Percentiles rank a stretch among this genome's conserved stretches.
These are phyloP conservation scores for Yponomeuta sedellus DNA, from an alignment of 2,888 invertebrate species.

Conservation along the genomic window DNA sequence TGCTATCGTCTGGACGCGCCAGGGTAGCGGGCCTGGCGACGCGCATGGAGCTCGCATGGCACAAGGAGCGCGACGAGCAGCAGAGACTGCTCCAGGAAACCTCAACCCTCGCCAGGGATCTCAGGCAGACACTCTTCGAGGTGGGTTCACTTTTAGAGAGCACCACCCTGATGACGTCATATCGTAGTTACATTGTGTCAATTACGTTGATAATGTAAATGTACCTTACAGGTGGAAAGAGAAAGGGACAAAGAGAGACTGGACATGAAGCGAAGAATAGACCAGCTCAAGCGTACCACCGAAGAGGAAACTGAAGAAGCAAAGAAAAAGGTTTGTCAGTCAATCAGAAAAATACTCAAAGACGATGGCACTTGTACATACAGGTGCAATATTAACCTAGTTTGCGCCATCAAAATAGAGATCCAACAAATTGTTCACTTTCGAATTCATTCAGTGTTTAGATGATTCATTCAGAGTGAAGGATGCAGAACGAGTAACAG, in stretches of 20 bases:
- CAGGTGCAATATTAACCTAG: no score
- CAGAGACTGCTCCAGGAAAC: constrained; percentile 93
- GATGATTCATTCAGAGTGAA: no score
- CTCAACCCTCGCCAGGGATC: constrained; percentile 90
- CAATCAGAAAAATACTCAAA: background rate
- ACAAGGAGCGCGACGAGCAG: constrained; percentile 94
- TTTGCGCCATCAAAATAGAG: no score
- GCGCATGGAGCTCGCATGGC: constrained; percentile 94
- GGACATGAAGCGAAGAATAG: constrained; percentile 89
- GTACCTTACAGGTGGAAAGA: constrained; percentile 81
- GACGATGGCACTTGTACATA: background rate
- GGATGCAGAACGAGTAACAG: no score
- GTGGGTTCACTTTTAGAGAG: constrained; percentile 36
- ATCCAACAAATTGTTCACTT: no score
- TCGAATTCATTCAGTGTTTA: no score
- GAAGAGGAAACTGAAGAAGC: constrained; percentile 95
- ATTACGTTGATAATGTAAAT: background rate
- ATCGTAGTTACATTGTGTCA: no score
- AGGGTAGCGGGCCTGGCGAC: constrained; percentile 91
- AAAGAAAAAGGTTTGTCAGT: constrained; percentile 81
- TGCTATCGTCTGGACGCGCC: constrained; percentile 88
- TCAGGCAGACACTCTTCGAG: constrained; percentile 91
- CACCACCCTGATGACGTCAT: background rate
- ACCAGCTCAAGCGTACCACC: constrained; percentile 87
- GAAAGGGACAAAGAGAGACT: constrained; percentile 92